Percentiles rank a stretch among this genome's conserved stretches.
These are phyloP conservation scores for Papilio xuthus DNA, from an alignment of 1,140 invertebrate species.

Conservation along the genomic window DNA sequence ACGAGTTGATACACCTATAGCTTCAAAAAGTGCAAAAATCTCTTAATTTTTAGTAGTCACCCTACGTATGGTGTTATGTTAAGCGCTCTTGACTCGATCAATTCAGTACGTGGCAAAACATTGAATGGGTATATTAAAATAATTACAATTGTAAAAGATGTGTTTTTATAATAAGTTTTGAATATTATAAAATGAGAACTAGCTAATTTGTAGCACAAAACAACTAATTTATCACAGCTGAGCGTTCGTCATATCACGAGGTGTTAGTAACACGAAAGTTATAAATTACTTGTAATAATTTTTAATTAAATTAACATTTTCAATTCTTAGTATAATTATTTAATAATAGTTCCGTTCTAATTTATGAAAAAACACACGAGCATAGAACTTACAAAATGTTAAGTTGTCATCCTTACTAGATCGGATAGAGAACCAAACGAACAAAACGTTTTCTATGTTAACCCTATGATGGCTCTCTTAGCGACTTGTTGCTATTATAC, in stretches of 20 bases:
- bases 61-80: too few species aligned
- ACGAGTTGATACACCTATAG: too few species aligned
- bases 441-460: too few species aligned
- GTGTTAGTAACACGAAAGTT: slow-evolving; percentile 9
- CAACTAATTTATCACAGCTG: slow-evolving; percentile 1
- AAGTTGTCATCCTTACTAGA: too few species aligned
- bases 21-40: too few species aligned
- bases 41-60: not conserved
- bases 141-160: not conserved
- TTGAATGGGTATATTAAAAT: not conserved
- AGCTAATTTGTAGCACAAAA: not conserved
- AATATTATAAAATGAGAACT: not conserved
- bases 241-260: slow-evolving; percentile 16
- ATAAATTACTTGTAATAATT: slow-evolving; percentile 1
- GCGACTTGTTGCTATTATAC: too few species aligned
- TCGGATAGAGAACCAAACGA: too few species aligned
- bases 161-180: not conserved
- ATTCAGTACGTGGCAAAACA: not conserved
- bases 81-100: not conserved
- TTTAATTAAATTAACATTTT: not conserved
- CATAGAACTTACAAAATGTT: too few species aligned
- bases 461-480: too few species aligned
- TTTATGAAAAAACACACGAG: too few species aligned
- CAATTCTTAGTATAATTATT: not conserved
- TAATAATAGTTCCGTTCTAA: too few species aligned